Base-by-base conservation (phyloP, 1,140 invertebrate genomes). In the Ectropis grisescens region DNA sequence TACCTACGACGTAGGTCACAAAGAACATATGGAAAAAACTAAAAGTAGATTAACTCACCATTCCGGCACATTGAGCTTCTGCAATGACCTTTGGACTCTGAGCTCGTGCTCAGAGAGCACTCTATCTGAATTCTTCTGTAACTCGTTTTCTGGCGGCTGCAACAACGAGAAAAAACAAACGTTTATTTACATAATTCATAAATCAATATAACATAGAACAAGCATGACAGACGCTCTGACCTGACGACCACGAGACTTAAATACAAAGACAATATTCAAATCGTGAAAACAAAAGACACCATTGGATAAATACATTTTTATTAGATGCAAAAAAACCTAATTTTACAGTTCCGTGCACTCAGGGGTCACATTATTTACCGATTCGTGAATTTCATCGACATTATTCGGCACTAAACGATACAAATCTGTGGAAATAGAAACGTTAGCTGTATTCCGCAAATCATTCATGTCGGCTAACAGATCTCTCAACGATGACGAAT, bases 21-120 rank as follows among this genome's bases (percentile, higher is more conserved):
- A n/a, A n/a, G n/a, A n/a, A n/a, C n/a, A n/a, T n/a, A n/a, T n/a
- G n/a, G n/a, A n/a, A n/a, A n/a, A n/a, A n/a, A n/a, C n/a, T n/a
- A 8, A 19, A 19, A 8, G 16, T 19, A 4, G 8, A 19, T 19
- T 7, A 10, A 62, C 75, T 71, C 39, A 86, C 96, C 96, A 98
- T 64, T 97, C 94, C 25, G 96, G 96, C 22, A 97, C 90, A 82
- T 96, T 95, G 34, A 98, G 88, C 54, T 94, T 93, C 72, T 96
- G 93, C 45, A 98, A 79, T 11, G 94, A 97, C 47, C 94, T 89
- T 70, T 96, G 93, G 32, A 98, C 92, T 33, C 96, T 87, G 34
- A 97, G 84, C 80, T 97, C 94, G 83, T 97, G 94, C 81, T 96
- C 95, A 31, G 93, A 93, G 57, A 94, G 85, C 68, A 91, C 86